Conservation (phyloP, 2,113 vertebrate genomes). For the Hemiscyllium ocellatum region DNA sequence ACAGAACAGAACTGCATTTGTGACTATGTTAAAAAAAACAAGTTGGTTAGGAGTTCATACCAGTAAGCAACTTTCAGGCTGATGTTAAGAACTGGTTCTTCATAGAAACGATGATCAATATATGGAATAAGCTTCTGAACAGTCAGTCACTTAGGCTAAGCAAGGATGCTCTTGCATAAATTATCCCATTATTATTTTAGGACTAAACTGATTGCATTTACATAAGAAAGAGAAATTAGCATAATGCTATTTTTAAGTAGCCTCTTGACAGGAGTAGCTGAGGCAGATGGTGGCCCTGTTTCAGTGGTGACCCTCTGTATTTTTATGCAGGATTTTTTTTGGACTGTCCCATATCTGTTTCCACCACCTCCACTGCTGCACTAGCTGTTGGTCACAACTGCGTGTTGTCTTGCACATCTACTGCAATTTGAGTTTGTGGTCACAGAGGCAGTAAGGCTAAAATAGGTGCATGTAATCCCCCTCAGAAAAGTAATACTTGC, state of each 20-base stretch:
- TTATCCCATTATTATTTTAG: neutral
- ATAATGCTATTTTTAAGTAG: neutral
- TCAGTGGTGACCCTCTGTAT: neutral
- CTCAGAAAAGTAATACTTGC: neutral
- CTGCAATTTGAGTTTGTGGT: neutral
- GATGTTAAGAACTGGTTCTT: neutral
- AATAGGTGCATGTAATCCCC: neutral
- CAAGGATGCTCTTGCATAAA: neutral
- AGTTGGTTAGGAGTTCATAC: neutral
- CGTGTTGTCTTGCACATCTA: neutral
- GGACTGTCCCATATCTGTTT: neutral
- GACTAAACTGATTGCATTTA: neutral
- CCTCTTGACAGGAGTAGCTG: neutral
- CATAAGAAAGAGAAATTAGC: neutral
- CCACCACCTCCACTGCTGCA: neutral
- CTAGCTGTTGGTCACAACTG: neutral
- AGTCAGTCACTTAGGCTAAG: neutral
- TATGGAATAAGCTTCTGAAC: neutral
- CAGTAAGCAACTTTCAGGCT: neutral
- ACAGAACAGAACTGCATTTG: too few species aligned
- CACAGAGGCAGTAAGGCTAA: too few species aligned
- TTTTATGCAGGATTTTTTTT: neutral
- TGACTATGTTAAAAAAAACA: too few species aligned
- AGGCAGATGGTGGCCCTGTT: neutral
- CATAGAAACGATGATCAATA: neutral